These are phyloP conservation scores for Delphinapterus leucas DNA, from an alignment of 2,113 vertebrate genomes.

Conservation along the genomic window DNA sequence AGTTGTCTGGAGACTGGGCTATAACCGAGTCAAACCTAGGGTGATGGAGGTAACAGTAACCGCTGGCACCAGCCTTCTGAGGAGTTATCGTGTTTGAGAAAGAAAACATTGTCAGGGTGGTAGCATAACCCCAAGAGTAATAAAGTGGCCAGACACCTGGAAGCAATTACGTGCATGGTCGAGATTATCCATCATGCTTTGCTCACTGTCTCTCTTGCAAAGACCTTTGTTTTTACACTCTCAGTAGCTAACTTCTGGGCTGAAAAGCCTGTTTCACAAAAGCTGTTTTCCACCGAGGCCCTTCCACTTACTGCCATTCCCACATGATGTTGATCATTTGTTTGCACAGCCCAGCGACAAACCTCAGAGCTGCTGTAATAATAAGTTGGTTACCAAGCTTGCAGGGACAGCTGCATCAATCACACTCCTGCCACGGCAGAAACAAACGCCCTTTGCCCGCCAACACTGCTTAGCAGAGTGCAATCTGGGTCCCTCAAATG, in stretches of 20 bases:
- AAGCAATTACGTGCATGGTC: slow-evolving; percentile 74
- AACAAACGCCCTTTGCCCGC: slow-evolving; percentile 10
- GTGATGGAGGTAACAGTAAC: slow-evolving; percentile 52
- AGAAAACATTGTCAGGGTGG: slow-evolving; percentile 72
- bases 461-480: slow-evolving; percentile 34
- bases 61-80: slow-evolving; percentile 49
- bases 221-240: slow-evolving; percentile 71
- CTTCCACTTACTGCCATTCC: slow-evolving; percentile 67
- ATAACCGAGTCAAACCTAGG: not conserved
- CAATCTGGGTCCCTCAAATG: slow-evolving; percentile 26
- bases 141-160: slow-evolving; percentile 78
- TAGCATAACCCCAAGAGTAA: slow-evolving; percentile 59
- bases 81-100: slow-evolving; percentile 65
- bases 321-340: slow-evolving; percentile 42
- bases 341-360: slow-evolving; percentile 74
- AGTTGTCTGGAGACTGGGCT: slow-evolving; percentile 47
- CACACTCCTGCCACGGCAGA: slow-evolving; percentile 34
- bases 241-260: slow-evolving; percentile 59
- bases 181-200: slow-evolving; percentile 76
- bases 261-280: slow-evolving; percentile 71
- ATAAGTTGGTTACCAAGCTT: slow-evolving; percentile 66
- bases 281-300: slow-evolving; percentile 59
- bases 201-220: slow-evolving; percentile 68
- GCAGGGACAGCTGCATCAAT: slow-evolving; percentile 38
- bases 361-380: slow-evolving; percentile 54